These are phyloP conservation scores for Coboldia fuscipes DNA, from an alignment of 1,140 invertebrate species.

Conservation along the genomic window DNA sequence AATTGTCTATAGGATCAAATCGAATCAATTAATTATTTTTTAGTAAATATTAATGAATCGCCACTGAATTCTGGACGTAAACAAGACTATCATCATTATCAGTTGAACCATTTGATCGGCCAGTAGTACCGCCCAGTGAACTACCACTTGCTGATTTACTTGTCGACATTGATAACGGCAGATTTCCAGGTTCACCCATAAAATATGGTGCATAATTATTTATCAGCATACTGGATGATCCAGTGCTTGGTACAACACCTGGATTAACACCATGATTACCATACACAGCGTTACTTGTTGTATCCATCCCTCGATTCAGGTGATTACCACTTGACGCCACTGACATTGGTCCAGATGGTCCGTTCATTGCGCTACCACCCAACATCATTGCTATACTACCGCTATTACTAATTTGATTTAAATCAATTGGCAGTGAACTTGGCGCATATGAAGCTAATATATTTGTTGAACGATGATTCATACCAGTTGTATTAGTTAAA, in stretches of 20 bases:
- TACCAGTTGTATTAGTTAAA: not conserved
- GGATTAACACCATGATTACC: not conserved
- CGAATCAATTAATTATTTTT: too few relatives aligned
- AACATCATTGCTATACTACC: not conserved
- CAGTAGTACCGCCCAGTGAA: too few relatives aligned
- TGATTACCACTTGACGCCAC: conserved; percentile 1
- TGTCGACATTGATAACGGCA: too few relatives aligned
- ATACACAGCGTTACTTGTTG: not conserved
- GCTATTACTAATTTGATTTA: not conserved
- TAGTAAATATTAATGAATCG: too few relatives aligned
- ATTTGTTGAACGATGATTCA: conserved; percentile 8
- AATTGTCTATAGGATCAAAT: too few relatives aligned
- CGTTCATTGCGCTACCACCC: conserved; percentile 5
- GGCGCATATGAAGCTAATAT: conserved; percentile 7
- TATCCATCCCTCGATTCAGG: not conserved
- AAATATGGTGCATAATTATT: too few relatives aligned
- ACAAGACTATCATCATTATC: too few relatives aligned
- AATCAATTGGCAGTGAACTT: conserved; percentile 4
- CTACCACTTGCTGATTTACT: too few relatives aligned
- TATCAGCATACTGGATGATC: not conserved
- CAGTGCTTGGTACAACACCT: not conserved
- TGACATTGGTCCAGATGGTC: conserved; percentile 1
- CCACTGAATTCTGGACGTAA: too few relatives aligned
- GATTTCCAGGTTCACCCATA: too few relatives aligned
- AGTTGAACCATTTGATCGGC: too few relatives aligned